Conservation (phyloP, 2,888 invertebrate species). For the Dione juno region DNA sequence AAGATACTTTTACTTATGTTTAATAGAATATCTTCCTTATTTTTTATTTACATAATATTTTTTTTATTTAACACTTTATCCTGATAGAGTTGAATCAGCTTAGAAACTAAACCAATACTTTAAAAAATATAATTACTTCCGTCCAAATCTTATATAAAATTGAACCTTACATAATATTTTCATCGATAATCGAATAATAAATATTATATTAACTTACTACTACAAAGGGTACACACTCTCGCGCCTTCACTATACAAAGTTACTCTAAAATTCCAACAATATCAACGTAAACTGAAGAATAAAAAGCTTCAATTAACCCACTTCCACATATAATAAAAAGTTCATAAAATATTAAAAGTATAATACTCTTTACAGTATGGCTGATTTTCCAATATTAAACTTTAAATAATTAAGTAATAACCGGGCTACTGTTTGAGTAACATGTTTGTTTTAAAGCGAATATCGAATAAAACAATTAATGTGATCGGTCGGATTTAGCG, state of each 20-base stretch:
- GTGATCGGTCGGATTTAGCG: conserved; percentile 52
- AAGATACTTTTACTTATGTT: neutral
- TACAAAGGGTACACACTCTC: neutral
- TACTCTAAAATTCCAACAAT: conserved; percentile 7
- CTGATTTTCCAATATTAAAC: conserved; percentile 44
- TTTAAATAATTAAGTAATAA: conserved; percentile 48
- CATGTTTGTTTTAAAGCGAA: conserved; percentile 33
- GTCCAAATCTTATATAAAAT: too few relatives aligned
- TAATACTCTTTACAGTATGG: conserved; percentile 16
- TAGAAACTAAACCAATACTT: too few relatives aligned
- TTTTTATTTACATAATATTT: too few relatives aligned
- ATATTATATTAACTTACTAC: neutral
- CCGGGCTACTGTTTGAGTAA: conserved; percentile 28
- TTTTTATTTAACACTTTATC: too few relatives aligned
- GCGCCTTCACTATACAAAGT: neutral
- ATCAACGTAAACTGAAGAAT: conserved; percentile 13
- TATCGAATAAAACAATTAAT: conserved; percentile 48
- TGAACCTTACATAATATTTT: too few relatives aligned
- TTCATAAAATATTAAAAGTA: conserved; percentile 19
- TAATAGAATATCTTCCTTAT: too few relatives aligned
- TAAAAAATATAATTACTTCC: too few relatives aligned
- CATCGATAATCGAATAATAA: conserved; percentile 3
- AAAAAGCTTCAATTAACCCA: conserved; percentile 18
- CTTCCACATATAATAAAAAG: conserved; percentile 15
- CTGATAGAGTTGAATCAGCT: too few relatives aligned